Percentiles rank a stretch among this genome's conserved stretches.
Evolutionary conservation across 2,113 vertebrate species (phyloP).

Genomic region (Lepus americanus): DNA sequence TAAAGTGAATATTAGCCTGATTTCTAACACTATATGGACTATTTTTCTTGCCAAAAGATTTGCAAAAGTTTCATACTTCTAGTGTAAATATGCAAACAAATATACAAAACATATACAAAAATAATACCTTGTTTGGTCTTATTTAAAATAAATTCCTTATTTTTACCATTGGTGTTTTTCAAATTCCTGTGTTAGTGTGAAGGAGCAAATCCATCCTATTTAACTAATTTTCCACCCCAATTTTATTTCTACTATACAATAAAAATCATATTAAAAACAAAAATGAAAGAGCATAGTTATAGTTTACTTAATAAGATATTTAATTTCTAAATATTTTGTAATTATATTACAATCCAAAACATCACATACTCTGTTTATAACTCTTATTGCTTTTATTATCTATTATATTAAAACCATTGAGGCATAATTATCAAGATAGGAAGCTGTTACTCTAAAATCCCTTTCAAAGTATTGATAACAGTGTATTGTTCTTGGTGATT

Average conservation of each 20-base stretch:
- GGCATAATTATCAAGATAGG: neutral
- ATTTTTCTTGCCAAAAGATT: neutral
- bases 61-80: neutral
- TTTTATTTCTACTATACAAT: neutral
- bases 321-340: neutral
- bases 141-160: neutral
- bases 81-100: neutral
- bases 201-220: neutral
- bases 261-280: neutral
- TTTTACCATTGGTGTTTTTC: neutral
- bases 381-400: neutral
- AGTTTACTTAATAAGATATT: neutral
- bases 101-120: neutral
- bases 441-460: neutral
- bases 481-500: accelerated
- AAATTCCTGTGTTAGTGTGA: neutral
- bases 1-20: neutral
- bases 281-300: neutral
- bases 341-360: neutral
- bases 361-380: neutral
- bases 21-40: neutral
- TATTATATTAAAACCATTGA: neutral
- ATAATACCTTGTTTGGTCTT: neutral
- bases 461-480: neutral
- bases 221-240: neutral